These are phyloP conservation scores for Arrhopalites spinosus DNA, from an alignment of 2,888 invertebrate species.

Conservation along the genomic window DNA sequence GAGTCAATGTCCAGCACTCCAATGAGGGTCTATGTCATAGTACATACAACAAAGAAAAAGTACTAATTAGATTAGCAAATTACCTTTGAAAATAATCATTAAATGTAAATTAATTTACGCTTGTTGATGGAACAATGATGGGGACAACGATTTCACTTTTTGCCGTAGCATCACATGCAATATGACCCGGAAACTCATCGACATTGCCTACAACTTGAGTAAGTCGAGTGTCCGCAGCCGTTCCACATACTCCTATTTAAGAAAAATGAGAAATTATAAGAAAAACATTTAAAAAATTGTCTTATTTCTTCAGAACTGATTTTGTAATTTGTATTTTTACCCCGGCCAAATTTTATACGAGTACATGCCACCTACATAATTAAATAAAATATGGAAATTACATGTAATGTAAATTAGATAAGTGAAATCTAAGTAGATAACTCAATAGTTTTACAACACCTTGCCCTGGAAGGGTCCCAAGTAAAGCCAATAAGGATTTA, in stretches of 20 bases:
- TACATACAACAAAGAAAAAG: background rate
- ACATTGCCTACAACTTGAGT: slow-evolving; percentile 52
- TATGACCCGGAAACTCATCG: slow-evolving; percentile 52
- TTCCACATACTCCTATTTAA: slow-evolving; percentile 46
- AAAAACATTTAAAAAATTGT: too few species aligned
- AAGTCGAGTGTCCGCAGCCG: slow-evolving; percentile 39
- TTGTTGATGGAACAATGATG: background rate
- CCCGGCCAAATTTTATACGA: slow-evolving; percentile 49
- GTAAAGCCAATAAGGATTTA: slow-evolving; percentile 30
- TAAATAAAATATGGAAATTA: background rate
- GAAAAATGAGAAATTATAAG: too few species aligned
- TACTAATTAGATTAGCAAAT: too few species aligned
- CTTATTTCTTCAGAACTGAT: too few species aligned
- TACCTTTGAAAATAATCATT: too few species aligned
- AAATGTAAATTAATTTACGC: too few species aligned
- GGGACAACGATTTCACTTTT: slow-evolving; percentile 54
- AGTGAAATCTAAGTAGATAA: background rate
- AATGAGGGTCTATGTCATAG: slow-evolving; percentile 33
- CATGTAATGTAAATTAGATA: background rate
- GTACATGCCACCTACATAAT: slow-evolving; percentile 52
- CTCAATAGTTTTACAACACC: slow-evolving; percentile 36
- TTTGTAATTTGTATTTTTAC: too few species aligned
- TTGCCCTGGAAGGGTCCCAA: slow-evolving; percentile 55
- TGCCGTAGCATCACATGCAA: slow-evolving; percentile 50
- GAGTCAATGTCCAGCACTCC: slow-evolving; percentile 54